Evolutionary conservation across 2,888 invertebrate genomes (phyloP).

Genomic region (Sinotaia quadrata): DNA sequence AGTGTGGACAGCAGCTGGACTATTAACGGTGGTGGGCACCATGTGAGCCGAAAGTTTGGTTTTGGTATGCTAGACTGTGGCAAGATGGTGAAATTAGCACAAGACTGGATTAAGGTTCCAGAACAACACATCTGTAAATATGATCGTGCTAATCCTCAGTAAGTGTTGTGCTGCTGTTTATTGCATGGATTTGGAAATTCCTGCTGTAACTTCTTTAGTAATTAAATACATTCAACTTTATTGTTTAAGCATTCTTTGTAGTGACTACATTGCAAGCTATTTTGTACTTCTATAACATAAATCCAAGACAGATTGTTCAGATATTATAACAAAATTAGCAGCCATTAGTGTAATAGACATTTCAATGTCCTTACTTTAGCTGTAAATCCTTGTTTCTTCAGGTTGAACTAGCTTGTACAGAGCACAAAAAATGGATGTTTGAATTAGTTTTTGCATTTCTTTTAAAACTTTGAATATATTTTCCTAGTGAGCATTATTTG

Average conservation of each 20-base stretch:
- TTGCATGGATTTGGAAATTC: neutral
- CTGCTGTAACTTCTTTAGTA: neutral
- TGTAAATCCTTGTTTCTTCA: too few relatives aligned
- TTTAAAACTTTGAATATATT: too few relatives aligned
- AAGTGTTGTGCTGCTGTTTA: constrained; percentile 33
- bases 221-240: neutral
- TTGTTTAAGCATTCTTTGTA: neutral
- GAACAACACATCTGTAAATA: constrained; percentile 67
- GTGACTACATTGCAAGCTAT: neutral
- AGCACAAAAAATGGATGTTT: too few relatives aligned
- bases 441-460: too few relatives aligned
- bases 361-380: too few relatives aligned
- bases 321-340: neutral
- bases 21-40: constrained; percentile 68
- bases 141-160: constrained; percentile 30
- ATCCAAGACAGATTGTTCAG: neutral
- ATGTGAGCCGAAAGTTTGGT: constrained; percentile 67
- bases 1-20: constrained; percentile 75
- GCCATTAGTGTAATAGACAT: neutral
- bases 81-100: constrained; percentile 67
- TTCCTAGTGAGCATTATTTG: too few relatives aligned
- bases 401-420: too few relatives aligned
- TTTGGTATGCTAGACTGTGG: constrained; percentile 70
- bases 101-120: constrained; percentile 66
- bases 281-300: too few relatives aligned